Evolutionary conservation across 2,888 invertebrate species (phyloP), one percentile per base, ranked within the genome.

Genomic region (Clistopyga incitator): DNA sequence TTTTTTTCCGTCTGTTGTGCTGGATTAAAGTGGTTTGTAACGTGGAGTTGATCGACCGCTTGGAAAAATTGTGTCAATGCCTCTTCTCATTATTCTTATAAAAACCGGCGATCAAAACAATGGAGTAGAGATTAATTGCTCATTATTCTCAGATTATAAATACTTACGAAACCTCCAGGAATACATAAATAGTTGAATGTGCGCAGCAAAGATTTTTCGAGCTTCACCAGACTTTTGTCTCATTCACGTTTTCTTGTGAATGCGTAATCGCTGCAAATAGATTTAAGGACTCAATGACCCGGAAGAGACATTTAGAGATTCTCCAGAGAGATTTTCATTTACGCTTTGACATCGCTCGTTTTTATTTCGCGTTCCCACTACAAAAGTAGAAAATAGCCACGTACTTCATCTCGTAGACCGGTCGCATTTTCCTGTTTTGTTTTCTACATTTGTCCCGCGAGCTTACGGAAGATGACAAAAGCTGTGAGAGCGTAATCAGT

Each of bases 401-500:
- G 38, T 38, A 38, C 10, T 8, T 25, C 67, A n/a, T 38, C 18
- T 3, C 38, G 20, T n/a, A 18, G 67, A 56, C 61, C 20, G n/a
- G 29, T 80, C 34, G 29, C 47, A 71, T 52, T 72, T 74, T 61
- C 20, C 42, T 3, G 13, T 76, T 68, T 61, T 45, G 52, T 45
- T 11, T 45, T 34, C 56, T 23, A 59, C 67, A 67, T 72, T 83
- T 77, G 54, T 71, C 67, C 67, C 38, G 65, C 13, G 50, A n/a
- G 72, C 78, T 72, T 47, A 71, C 25, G 13, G 52, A 65, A 80
- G 61, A 76, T 71, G 47, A 70, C 50, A 72, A 80, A 77, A 79
- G 20, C 70, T 50, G 15, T 45, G 47, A 82, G 82, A 78, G 78
- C 78, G 90, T 91, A 91, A 91, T 91, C 91, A 91, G 87, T 86